Evolutionary conservation across 2,888 invertebrate genomes (phyloP), one percentile per base, ranked within the genome.

Genomic region (Zele albiditarsus): DNA sequence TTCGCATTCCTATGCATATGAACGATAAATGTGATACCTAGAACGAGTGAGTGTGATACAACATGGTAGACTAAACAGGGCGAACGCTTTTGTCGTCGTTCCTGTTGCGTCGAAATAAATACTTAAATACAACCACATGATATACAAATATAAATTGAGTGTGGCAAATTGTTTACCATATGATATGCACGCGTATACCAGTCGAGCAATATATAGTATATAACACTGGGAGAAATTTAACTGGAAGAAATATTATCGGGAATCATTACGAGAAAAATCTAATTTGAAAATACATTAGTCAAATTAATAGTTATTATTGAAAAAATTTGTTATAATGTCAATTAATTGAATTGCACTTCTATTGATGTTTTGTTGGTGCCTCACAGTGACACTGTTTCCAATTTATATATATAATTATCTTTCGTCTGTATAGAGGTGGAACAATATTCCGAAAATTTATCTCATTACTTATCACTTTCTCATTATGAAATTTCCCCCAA

Each of bases 11-110:
- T 31, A 20, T 63, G 20, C 33, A 31, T 20, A 28, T 38, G 8
- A 63, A 2, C 16, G 31, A 63, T 63, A 28, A 62, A 63, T 31
- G 31, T 38, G 38, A 63, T 38, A 63, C 63, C 38, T 33, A 63
- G 33, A 31, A 28, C 6, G 20, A 31, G 20, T 38, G 16, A 42
- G 46, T 67, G 66, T 25, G 27, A 46, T 46, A 68, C 25, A 46
- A 49, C 14, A n/a, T 14, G 16, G 49, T 58, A 71, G 65, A 63
- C 71, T 65, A 71, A 65, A 71, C 63, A 65, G 53, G 53, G 10
- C 49, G 14, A 49, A n/a, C 20, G 33, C 33, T 31, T 31, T 63
- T 63, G 31, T 31, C 20, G 62, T 25, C 25, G 53, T n/a, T 20
- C 57, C 33, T 57, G 33, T 38, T 62, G 42, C 42, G 46, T 28